phyloP scores from a whole-genome alignment of 2,888 invertebrate species.

The Crocallis elinguaria region DNA sequence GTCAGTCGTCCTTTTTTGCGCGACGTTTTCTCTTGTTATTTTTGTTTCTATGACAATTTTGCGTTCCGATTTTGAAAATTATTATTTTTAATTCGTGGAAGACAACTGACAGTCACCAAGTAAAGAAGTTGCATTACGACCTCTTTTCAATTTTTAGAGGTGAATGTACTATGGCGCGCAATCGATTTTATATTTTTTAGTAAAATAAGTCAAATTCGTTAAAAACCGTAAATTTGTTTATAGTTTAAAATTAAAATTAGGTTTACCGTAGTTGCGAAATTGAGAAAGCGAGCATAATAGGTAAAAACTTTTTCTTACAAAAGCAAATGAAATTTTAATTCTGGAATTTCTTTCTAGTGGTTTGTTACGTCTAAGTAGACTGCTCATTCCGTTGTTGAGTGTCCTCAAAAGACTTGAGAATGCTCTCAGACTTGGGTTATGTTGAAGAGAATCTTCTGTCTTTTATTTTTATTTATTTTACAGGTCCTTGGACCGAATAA shows the following conservation, averaged over 20 bases:
- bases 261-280: neutral
- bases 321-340: constrained; percentile 26
- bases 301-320: constrained; percentile 2
- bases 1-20: constrained; percentile 68
- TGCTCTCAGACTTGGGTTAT: constrained; percentile 43
- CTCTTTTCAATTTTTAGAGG: constrained; percentile 56
- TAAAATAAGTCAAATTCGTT: no score
- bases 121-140: constrained; percentile 36
- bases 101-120: neutral
- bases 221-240: neutral
- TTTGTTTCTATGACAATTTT: constrained; percentile 66
- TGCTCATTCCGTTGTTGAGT: constrained; percentile 72
- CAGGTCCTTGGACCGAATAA: constrained; percentile 10
- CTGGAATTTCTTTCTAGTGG: constrained; percentile 18
- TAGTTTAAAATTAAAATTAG: neutral
- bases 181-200: neutral
- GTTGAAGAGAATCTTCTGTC: constrained; percentile 55
- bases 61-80: constrained; percentile 50
- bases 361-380: constrained; percentile 66
- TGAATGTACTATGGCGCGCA: constrained; percentile 7
- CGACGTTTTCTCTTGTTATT: constrained; percentile 60
- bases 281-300: neutral
- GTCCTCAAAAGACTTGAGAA: constrained; percentile 56
- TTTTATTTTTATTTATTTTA: constrained; percentile 42
- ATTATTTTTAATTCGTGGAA: constrained; percentile 37